Evolutionary conservation across 2,888 invertebrate species (phyloP).

Genomic region (Syritta pipiens): DNA sequence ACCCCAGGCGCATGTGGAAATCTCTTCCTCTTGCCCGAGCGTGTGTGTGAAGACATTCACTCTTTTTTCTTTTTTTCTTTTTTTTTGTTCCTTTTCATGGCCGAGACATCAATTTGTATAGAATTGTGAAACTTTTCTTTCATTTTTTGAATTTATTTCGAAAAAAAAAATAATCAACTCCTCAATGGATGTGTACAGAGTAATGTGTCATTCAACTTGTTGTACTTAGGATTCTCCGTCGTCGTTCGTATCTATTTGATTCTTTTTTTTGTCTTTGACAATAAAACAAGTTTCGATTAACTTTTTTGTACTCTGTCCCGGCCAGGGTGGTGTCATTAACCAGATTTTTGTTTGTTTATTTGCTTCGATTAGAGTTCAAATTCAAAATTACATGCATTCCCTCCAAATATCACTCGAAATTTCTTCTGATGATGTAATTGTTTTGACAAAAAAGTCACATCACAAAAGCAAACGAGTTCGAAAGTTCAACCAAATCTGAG

Average conservation of each 20-base stretch:
- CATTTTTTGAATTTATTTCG: slow-evolving; percentile 2
- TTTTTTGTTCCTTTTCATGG: slow-evolving; percentile 18
- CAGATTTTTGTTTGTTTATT: no score
- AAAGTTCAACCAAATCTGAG: no score
- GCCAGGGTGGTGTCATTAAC: no score
- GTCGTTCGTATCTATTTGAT: not conserved
- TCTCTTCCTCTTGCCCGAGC: not conserved
- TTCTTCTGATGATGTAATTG: no score
- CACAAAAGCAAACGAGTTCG: no score
- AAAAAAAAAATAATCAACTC: not conserved
- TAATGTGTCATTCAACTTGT: slow-evolving; percentile 47
- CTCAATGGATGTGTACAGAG: slow-evolving; percentile 4
- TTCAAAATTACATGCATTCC: no score
- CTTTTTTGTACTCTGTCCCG: no score
- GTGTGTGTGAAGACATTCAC: not conserved
- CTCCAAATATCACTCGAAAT: no score
- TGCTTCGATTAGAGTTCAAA: no score
- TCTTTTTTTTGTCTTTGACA: not conserved
- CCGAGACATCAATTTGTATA: no score
- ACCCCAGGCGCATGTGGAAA: slow-evolving; percentile 18
- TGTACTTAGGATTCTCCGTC: slow-evolving; percentile 14
- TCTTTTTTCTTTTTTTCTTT: not conserved
- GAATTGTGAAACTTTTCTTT: not conserved
- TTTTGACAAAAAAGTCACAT: no score
- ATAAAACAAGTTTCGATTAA: slow-evolving; percentile 9